Evolutionary conservation across 2,888 invertebrate genomes (phyloP).

Genomic region (Neocrepidodera transversa): DNA sequence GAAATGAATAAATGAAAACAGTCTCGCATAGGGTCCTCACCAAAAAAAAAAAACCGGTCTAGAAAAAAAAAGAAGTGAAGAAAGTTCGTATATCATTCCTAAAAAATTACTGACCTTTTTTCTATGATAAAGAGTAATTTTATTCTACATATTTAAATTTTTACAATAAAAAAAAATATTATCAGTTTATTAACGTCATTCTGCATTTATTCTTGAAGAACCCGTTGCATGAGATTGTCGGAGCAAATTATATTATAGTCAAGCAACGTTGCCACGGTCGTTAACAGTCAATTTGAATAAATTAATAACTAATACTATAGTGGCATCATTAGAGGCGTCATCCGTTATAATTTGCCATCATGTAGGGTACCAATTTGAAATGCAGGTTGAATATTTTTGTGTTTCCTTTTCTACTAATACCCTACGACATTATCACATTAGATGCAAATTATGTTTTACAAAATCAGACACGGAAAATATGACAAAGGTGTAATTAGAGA

Average conservation of each 20-base stretch:
- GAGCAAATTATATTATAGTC: background rate
- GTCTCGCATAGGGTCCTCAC: too few relatives aligned
- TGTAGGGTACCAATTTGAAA: constrained; percentile 32
- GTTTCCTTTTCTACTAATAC: too few relatives aligned
- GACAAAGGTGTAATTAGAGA: constrained; percentile 3
- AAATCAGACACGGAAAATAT: constrained; percentile 1
- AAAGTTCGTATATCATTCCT: too few relatives aligned
- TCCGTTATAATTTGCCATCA: constrained; percentile 30
- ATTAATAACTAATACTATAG: constrained; percentile 31
- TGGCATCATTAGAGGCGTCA: constrained; percentile 31
- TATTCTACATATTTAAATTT: too few relatives aligned
- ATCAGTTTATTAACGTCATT: background rate
- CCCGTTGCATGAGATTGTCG: background rate
- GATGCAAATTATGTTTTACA: constrained; percentile 6
- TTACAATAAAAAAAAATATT: too few relatives aligned
- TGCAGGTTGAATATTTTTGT: too few relatives aligned
- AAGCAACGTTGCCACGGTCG: constrained; percentile 10
- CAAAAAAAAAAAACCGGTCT: too few relatives aligned
- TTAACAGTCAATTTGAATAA: constrained; percentile 34
- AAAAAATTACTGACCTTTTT: too few relatives aligned
- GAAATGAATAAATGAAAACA: too few relatives aligned
- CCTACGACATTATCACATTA: constrained; percentile 4
- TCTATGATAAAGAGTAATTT: too few relatives aligned
- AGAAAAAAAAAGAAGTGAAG: too few relatives aligned
- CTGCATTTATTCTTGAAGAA: background rate